A percentile compares a stretch with the other conserved stretches of the same genome.
Conservation (phyloP, 2,113 vertebrate species). For the Columba livia region DNA sequence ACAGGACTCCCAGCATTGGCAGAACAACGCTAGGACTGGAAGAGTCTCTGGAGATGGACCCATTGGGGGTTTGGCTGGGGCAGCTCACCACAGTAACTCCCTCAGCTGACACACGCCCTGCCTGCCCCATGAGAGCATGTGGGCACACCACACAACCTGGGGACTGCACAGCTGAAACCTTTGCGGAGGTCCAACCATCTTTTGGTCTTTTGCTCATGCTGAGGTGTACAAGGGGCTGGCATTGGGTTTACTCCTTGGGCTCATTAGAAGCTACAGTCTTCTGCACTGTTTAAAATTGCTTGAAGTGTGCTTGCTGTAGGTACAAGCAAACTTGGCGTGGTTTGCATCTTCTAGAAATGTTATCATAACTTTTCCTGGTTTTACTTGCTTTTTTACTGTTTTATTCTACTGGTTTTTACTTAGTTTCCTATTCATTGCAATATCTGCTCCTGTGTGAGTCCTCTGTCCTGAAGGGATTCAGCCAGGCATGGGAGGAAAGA, state of each 20-base stretch:
- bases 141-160: background rate
- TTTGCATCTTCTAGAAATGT: background rate
- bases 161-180: background rate
- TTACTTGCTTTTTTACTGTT: background rate
- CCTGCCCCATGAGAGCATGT: background rate
- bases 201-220: background rate
- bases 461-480: background rate
- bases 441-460: background rate
- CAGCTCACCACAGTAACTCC: background rate
- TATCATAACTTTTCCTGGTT: background rate
- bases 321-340: background rate
- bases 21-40: background rate
- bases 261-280: background rate
- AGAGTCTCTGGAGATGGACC: background rate
- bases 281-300: background rate
- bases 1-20: background rate
- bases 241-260: background rate
- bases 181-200: background rate
- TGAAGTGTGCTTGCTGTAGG: background rate
- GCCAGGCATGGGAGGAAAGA: background rate
- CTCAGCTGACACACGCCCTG: background rate
- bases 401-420: background rate
- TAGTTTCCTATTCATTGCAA: background rate
- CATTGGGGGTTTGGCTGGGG: background rate
- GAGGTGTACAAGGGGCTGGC: background rate